Conservation (phyloP, 2,888 invertebrate species). For the Lithophane leautieri region DNA sequence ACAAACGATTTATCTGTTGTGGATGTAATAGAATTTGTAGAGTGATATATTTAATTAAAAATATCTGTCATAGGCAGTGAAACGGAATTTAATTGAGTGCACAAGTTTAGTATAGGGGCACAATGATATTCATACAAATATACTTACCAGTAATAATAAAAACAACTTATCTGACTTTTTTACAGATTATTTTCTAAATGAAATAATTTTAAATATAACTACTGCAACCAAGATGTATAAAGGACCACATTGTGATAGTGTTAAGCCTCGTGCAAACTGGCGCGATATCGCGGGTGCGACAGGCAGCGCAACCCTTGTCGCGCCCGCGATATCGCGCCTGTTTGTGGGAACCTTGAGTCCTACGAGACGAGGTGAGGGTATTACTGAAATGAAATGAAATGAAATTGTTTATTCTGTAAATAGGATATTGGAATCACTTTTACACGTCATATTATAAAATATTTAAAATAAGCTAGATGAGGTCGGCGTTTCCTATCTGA, state of each 20-base stretch:
- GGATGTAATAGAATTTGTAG: slow-evolving; percentile 14
- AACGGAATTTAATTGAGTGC: slow-evolving; percentile 22
- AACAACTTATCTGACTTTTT: background rate
- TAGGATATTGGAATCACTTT: too few species aligned
- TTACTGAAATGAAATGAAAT: too few species aligned
- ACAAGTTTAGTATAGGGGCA: background rate
- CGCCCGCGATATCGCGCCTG: too few species aligned
- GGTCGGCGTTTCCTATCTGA: too few species aligned
- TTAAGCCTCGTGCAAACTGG: too few species aligned
- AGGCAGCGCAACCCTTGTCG: too few species aligned
- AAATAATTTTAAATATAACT: background rate
- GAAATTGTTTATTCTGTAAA: too few species aligned
- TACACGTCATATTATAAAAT: too few species aligned
- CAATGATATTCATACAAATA: background rate
- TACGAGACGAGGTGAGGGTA: background rate
- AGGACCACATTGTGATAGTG: background rate
- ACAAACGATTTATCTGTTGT: slow-evolving; percentile 39
- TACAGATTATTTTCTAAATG: background rate
- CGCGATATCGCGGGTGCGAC: too few species aligned
- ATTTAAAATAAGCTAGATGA: too few species aligned
- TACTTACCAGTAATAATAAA: background rate
- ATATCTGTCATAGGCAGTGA: background rate
- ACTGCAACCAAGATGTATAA: background rate
- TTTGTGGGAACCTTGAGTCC: too few species aligned
- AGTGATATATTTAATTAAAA: slow-evolving; percentile 29